These are phyloP conservation scores for Phalanger gymnotis DNA, from an alignment of 2,797 vertebrate species.

Conservation along the genomic window DNA sequence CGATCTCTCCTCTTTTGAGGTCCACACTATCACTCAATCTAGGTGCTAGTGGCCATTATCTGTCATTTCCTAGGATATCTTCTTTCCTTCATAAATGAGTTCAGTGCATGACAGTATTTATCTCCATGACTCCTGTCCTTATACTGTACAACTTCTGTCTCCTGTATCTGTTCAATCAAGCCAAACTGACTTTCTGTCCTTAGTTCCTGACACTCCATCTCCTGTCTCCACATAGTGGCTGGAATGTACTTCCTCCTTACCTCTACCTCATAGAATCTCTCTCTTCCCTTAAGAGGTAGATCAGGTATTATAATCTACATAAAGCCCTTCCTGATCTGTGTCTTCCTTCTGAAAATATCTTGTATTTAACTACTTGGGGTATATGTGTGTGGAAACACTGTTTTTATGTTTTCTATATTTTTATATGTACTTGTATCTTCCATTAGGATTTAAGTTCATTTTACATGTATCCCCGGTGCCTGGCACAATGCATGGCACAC, in stretches of 20 bases:
- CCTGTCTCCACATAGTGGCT: not conserved
- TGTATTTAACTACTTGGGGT: not conserved
- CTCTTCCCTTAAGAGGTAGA: not conserved
- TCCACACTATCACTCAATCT: not conserved
- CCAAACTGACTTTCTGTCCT: not conserved
- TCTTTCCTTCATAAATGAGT: not conserved
- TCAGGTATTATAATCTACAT: not conserved
- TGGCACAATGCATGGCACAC: not conserved
- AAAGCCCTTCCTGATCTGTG: not conserved
- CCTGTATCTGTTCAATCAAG: not conserved
- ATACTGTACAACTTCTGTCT: not conserved
- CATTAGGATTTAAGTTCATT: not conserved
- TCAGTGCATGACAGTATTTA: not conserved
- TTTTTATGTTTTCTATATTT: not conserved
- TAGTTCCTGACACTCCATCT: not conserved
- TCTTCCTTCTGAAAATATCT: not conserved
- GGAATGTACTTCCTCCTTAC: not conserved
- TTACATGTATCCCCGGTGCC: not conserved
- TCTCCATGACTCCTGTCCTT: not conserved
- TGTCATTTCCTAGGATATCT: not conserved
- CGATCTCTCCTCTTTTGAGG: not conserved
- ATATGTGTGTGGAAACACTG: not conserved
- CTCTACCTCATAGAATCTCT: not conserved
- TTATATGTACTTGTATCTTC: not conserved
- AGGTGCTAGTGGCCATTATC: not conserved